Evolutionary conservation across 35 echinoderm and acorn worm genomes (phyloP), one percentile per base, ranked within the genome.

Genomic region (Hemicentrotus pulcherrimus): DNA sequence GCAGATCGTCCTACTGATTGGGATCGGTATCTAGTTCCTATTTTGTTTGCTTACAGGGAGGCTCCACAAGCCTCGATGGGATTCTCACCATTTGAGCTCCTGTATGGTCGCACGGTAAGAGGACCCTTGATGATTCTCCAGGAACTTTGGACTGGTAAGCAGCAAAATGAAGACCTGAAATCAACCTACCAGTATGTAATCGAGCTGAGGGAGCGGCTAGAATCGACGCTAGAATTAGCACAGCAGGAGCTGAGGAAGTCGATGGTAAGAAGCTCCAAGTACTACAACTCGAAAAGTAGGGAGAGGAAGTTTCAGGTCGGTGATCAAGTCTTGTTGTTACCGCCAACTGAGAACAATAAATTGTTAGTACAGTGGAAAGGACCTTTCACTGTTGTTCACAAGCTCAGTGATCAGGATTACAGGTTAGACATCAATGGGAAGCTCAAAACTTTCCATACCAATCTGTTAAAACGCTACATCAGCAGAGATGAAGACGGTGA

Each of bases 391-490:
- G 48, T 96, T 11, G 13, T 92, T 31, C 85, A 59, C 46, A 94
- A 94, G 89, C 70, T 95, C 18, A 85, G 87, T 47, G 16, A 30
- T 5, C 85, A 95, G 65, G 95, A 96, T 88, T 96, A 97, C 86
- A 94, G 58, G 31, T 31, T 96, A 31, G 70, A 94, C 32, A 41
- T 96, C 6, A 46, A 91, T 31, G 91, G 95, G n/a, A 91, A 91
- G 48, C 11, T 70, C 2, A 96, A 95, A 60, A 96, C 92, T 28
- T 95, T 95, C 33, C 94, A 96, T 95, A 91, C 86, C 12, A 96
- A 98, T 86, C 46, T 98, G 52, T 78, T 98, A 19, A 98, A 98
- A 91, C 92, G 86, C 48, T 97, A 97, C 32, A 6, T 94, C 61
- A 31, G 32, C 18, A 46, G 96, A 4, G 28, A 30, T 32, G 86